Base-by-base conservation (phyloP, 2,797 vertebrate genomes). In the Mionectes olivaceus region DNA sequence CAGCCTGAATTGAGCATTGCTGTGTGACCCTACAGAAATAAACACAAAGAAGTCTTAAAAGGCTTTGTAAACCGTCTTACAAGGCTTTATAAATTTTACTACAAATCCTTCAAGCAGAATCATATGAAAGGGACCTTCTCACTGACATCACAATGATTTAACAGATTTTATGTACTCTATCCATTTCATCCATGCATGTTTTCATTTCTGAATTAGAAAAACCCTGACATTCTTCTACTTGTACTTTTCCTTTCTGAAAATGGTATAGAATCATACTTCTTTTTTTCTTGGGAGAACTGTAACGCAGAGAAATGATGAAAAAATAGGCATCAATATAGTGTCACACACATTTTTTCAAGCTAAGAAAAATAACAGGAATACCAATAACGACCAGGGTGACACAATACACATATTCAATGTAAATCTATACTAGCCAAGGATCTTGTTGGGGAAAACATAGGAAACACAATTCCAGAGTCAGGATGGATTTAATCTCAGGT, bases 1-100 rank as follows among this genome's bases (percentile, higher is more conserved):
- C 99, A 99, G 70, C 99, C 99, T 93, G 98, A 97, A 89, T 99
- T 99, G 76, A 99, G 98, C 99, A 99, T 99, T 59, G 99, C 99
- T n/a, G 99, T 99, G 95, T 99, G 99, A 78, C 99, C 99, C 99
- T 99, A 96, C 79, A 92, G 57, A 90, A 89, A 79, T 67, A 78
- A 97, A 95, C 6, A 81, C 4, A 87, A 73, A 53, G 15, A 67
- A 2, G 5, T 68, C 4, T 83, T 79, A 53, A 1, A 49, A 28
- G 14, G 9, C 12, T 60, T 56, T 75, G 7, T 39, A 56, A 63
- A 10, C 35, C 12, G 12, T 67, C 5, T 37, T 44, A 65, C 0
- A 39, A 59, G 13, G 22, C 43, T 65, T 86, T 44, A 63, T 9
- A 70, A 43, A 50, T 75, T 83, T 57, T 61, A 83, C 6, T 69